phyloP scores from a whole-genome alignment of 2,888 invertebrate species.

The Papilio gigon region DNA sequence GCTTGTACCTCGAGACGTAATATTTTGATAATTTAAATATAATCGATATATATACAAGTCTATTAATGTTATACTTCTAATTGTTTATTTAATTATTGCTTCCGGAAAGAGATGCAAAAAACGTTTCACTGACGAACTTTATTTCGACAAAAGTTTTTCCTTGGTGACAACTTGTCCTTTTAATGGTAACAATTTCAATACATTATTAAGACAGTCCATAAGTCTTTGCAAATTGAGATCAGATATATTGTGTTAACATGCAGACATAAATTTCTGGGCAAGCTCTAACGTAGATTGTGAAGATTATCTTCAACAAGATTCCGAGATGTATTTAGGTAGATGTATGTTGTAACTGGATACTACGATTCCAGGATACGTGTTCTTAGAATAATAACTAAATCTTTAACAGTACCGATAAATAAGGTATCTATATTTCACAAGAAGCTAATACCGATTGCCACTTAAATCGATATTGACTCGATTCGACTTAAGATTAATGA shows the following conservation, averaged over 20 bases:
- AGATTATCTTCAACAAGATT: slow-evolving; percentile 9
- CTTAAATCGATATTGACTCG: slow-evolving; percentile 28
- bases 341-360: background rate
- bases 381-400: background rate
- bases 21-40: background rate
- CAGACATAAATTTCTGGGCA: background rate
- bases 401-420: background rate
- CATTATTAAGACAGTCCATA: background rate
- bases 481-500: slow-evolving; percentile 50
- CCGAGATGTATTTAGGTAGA: background rate
- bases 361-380: background rate
- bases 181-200: no score
- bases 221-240: background rate
- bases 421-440: slow-evolving; percentile 15
- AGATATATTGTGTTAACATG: slow-evolving; percentile 4
- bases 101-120: background rate
- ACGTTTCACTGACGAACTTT: no score
- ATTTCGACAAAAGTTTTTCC: no score
- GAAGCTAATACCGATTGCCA: slow-evolving; percentile 25
- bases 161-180: no score
- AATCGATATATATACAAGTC: background rate
- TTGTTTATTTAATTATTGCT: background rate
- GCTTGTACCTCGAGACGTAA: background rate
- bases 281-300: background rate
- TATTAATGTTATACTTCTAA: background rate